Evolutionary conservation across 2,113 vertebrate species (phyloP), one percentile per base, ranked within the genome.

Genomic region (Albula glossodonta): DNA sequence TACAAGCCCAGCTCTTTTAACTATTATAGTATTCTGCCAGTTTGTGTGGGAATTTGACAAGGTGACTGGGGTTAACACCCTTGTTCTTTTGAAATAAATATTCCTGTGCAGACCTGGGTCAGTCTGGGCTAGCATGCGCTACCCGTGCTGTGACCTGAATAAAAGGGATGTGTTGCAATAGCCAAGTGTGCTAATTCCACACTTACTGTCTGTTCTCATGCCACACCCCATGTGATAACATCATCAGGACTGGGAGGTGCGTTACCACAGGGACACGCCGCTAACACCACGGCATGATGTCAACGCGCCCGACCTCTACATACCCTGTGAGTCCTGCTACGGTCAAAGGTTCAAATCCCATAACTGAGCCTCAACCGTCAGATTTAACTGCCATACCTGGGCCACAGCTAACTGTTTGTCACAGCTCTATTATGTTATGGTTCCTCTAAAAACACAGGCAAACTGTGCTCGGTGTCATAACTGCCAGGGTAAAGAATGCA

Each of bases 221-320:
- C 63, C 22, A 19, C 3, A 3, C n/a, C 4, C 31, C 31, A 41
- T 70, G 63, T 83, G 74, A 53, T 78, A 79, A 31, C 90, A 49
- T 87, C 78, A 19, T 83, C 82, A 98, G 97, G 96, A 97, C 86
- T 98, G 97, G 97, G 97, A 97, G 89, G 94, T 97, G 15, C 95
- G 94, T 48, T 97, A 97, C 90, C 97, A 96, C 86, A 93, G 95
- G 4, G 97, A 98, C 66, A 93, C 94, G 80, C 97, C 96, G 15
- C 90, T 98, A 83, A 93, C 96, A 10, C 96, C 97, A 0, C 93
- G 96, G 80, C 96, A 97, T 87, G 97, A 98, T 88, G 94, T 97
- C 85, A 98, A 98, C n/a, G 97, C 97, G 22, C 96, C 97, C 0
- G 97, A 98, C 91, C 96, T 98, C 89, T 98, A 98, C 92, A 98